phyloP scores from a whole-genome alignment of 2,113 vertebrate species.

The Hippotragus niger region DNA sequence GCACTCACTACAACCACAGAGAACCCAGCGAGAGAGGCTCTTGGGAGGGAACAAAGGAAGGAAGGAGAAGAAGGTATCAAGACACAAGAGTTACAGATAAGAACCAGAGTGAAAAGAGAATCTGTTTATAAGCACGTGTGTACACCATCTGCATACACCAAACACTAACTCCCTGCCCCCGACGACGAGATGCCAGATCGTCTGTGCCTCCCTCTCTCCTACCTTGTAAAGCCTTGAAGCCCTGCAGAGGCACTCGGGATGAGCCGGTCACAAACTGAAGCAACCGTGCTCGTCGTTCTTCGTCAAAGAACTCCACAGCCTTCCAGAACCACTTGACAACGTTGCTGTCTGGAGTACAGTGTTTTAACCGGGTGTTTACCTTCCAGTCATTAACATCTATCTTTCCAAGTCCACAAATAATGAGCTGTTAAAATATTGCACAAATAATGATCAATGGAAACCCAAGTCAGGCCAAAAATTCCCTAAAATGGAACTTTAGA shows the following conservation, averaged over 20 bases:
- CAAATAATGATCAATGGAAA: slow-evolving; percentile 15
- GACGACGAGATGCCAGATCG: accelerated
- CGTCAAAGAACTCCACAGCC: slow-evolving; percentile 97
- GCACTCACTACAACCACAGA: slow-evolving; percentile 1
- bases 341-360: slow-evolving; percentile 97
- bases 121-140: not conserved
- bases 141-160: not conserved
- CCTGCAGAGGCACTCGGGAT: slow-evolving; percentile 96
- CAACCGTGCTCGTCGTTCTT: slow-evolving; percentile 93
- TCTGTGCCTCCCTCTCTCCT: not conserved
- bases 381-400: slow-evolving; percentile 99
- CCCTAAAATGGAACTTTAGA: not conserved
- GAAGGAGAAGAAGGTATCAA: not conserved
- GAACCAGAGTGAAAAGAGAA: not conserved
- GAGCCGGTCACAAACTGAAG: slow-evolving; percentile 99
- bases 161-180: not conserved
- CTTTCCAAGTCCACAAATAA: slow-evolving; percentile 97
- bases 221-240: slow-evolving; percentile 99
- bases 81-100: not conserved
- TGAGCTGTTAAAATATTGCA: slow-evolving; percentile 84
- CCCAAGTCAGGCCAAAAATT: not conserved
- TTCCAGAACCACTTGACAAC: slow-evolving; percentile 99
- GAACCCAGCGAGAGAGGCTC: not conserved
- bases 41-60: not conserved
- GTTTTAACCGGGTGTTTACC: slow-evolving; percentile 97